Percentiles rank a stretch among this genome's conserved stretches.
Conservation (phyloP, 2,113 vertebrate species). For the Hepsetus odoe region DNA sequence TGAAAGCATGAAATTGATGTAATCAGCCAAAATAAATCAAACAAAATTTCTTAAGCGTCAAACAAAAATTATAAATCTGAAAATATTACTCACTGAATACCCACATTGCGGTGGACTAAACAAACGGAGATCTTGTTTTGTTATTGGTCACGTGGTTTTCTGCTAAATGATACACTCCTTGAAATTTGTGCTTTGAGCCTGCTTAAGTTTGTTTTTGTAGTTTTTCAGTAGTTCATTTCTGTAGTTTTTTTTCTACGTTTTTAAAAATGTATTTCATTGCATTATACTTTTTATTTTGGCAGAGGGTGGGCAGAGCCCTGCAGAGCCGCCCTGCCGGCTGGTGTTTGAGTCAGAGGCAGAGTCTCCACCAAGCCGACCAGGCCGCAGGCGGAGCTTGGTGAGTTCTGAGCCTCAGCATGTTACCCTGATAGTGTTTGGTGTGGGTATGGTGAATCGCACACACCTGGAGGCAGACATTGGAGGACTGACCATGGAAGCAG, state of each 20-base stretch:
- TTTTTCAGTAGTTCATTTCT: background rate
- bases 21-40: too few species aligned
- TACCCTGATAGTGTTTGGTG: slow-evolving; percentile 94
- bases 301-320: slow-evolving; percentile 83
- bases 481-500: slow-evolving; percentile 95
- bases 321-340: slow-evolving; percentile 85
- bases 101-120: too few species aligned
- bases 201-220: too few species aligned
- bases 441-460: slow-evolving; percentile 97
- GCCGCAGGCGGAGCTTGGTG: slow-evolving; percentile 86
- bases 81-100: too few species aligned
- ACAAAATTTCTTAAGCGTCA: too few species aligned
- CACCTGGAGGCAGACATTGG: slow-evolving; percentile 98
- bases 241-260: background rate
- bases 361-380: slow-evolving; percentile 75
- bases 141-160: too few species aligned
- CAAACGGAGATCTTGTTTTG: too few species aligned
- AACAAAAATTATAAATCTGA: too few species aligned
- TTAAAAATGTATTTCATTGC: too few species aligned
- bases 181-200: too few species aligned
- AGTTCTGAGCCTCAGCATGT: slow-evolving; percentile 90
- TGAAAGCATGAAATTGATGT: too few species aligned
- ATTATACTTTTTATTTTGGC: background rate
- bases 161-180: too few species aligned
- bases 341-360: slow-evolving; percentile 92